A percentile compares a stretch with the other conserved stretches of the same genome.
These are phyloP conservation scores for Tetraodon nigroviridis DNA, from an alignment of 2,113 vertebrate species.

Conservation along the genomic window DNA sequence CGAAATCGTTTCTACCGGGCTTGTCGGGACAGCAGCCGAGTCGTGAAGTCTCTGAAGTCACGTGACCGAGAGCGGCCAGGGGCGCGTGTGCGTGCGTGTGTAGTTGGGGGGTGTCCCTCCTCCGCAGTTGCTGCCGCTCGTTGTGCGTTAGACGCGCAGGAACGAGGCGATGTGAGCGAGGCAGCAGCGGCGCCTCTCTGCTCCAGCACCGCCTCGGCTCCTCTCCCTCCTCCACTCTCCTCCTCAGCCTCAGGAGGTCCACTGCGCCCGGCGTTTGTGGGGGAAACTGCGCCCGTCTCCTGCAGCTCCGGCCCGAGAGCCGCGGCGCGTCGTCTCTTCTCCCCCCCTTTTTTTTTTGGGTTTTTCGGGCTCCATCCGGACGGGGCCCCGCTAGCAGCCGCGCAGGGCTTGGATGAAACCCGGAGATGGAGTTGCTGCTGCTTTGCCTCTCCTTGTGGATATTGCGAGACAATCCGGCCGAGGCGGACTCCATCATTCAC, in stretches of 20 bases:
- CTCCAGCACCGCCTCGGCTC: constrained; percentile 37
- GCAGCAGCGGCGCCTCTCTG: constrained; percentile 47
- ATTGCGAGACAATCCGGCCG: constrained; percentile 88
- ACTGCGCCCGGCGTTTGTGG: too few species aligned
- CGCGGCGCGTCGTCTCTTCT: neutral
- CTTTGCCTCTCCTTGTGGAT: constrained; percentile 94
- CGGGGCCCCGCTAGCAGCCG: constrained; percentile 41
- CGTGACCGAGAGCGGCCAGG: constrained; percentile 73
- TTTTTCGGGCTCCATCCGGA: constrained; percentile 57
- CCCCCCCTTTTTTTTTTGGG: too few species aligned
- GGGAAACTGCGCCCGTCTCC: too few species aligned
- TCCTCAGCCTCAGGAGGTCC: neutral
- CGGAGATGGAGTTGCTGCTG: constrained; percentile 96
- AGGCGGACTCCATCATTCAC: constrained; percentile 98
- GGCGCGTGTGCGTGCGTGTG: constrained; percentile 44
- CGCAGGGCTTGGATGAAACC: constrained; percentile 81
- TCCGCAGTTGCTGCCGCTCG: constrained; percentile 82
- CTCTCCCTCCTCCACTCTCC: neutral
- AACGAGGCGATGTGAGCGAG: constrained; percentile 61
- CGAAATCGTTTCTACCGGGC: constrained; percentile 62
- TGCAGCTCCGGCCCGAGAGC: too few species aligned
- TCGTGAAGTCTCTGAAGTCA: constrained; percentile 85
- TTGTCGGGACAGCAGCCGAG: constrained; percentile 62
- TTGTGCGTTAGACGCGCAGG: constrained; percentile 80
- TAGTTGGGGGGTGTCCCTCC: constrained; percentile 77